These are phyloP conservation scores for Cerastis rubricosa DNA, from an alignment of 2,888 invertebrate species.

Conservation along the genomic window DNA sequence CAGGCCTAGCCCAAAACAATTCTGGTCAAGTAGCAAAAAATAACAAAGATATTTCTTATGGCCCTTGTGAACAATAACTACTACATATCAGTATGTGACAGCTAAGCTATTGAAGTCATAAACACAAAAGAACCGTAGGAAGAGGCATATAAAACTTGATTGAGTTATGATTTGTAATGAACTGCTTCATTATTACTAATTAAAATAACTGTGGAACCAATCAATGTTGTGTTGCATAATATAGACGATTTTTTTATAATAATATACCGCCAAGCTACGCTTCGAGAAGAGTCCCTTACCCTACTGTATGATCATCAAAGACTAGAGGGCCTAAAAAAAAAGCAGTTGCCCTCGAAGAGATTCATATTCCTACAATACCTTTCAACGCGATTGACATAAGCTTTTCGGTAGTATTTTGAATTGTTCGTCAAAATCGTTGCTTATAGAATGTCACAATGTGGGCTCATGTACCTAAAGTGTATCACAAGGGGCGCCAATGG, in stretches of 20 bases:
- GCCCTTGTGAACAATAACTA: conserved; percentile 46
- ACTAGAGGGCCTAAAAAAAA: background rate
- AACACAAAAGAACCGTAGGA: conserved; percentile 43
- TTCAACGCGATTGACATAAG: background rate
- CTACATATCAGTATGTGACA: conserved; percentile 43
- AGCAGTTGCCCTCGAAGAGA: background rate
- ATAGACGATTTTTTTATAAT: background rate
- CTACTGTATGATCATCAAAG: background rate
- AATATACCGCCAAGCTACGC: background rate
- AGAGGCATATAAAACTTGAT: conserved; percentile 41
- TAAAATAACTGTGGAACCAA: conserved; percentile 51
- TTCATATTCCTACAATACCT: background rate
- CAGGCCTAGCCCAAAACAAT: conserved; percentile 33
- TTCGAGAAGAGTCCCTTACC: background rate
- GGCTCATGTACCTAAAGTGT: background rate
- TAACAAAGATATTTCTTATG: conserved; percentile 19
- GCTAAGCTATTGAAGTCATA: conserved; percentile 40
- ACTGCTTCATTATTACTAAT: conserved; percentile 56
- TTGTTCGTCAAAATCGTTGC: background rate
- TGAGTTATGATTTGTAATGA: conserved; percentile 50
- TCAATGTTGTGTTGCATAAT: conserved; percentile 30
- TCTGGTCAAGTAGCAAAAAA: conserved; percentile 50
- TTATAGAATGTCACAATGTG: background rate
- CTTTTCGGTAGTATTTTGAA: background rate
- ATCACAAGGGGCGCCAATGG: background rate